Conservation (phyloP, 2,113 vertebrate genomes). For the Brachyistius frenatus region DNA sequence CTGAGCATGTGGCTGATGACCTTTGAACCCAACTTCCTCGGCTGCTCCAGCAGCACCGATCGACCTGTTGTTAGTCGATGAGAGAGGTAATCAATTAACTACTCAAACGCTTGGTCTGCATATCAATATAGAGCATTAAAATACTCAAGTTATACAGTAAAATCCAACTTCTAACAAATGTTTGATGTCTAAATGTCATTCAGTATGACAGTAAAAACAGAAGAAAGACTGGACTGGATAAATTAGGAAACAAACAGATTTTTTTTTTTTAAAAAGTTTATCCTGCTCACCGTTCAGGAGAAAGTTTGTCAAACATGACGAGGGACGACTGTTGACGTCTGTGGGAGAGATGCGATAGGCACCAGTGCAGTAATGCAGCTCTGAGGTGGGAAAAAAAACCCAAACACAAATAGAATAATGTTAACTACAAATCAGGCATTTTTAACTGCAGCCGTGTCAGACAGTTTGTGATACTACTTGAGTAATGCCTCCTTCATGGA, state of each 20-base stretch:
- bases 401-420: background rate
- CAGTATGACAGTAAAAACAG: background rate
- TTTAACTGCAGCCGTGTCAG: background rate
- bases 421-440: background rate
- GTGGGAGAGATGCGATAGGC: constrained; percentile 97
- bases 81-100: background rate
- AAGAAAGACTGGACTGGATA: background rate
- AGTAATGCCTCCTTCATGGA: background rate
- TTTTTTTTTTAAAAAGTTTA: background rate
- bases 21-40: constrained; percentile 98
- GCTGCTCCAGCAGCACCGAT: constrained; percentile 96
- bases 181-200: too few relatives aligned
- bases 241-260: background rate
- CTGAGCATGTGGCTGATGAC: constrained; percentile 99
- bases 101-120: background rate
- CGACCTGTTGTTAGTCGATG: constrained; percentile 86
- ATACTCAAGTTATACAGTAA: too few relatives aligned
- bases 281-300: constrained; percentile 93
- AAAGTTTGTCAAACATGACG: constrained; percentile 98
- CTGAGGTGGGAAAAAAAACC: constrained; percentile 78
- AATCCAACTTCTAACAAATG: background rate
- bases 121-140: background rate
- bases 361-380: constrained; percentile 97
- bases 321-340: constrained; percentile 98
- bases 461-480: background rate